A percentile compares a stretch with the other conserved stretches of the same genome.
Evolutionary conservation across 2,888 invertebrate genomes (phyloP).

Genomic region (Geotrupes spiniger): DNA sequence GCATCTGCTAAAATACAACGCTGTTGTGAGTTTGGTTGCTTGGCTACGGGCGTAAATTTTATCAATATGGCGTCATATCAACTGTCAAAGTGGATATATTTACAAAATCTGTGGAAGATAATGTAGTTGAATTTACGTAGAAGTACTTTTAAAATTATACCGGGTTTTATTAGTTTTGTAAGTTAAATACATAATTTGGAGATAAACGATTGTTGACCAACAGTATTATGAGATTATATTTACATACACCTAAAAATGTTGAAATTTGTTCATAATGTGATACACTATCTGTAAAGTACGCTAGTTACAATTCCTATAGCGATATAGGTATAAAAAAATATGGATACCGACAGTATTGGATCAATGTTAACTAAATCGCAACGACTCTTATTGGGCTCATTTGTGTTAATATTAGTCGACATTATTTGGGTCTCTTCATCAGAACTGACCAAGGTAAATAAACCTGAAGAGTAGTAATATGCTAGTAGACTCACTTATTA

Average conservation of each 20-base stretch:
- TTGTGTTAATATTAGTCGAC: conserved; percentile 86
- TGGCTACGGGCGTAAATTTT: conserved; percentile 10
- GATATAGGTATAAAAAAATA: conserved; percentile 20
- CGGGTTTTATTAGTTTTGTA: background rate
- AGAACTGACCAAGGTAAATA: conserved; percentile 88
- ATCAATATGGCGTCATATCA: conserved; percentile 1
- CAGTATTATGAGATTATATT: too few species aligned
- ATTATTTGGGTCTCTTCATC: conserved; percentile 95
- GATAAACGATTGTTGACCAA: too few species aligned
- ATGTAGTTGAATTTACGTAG: background rate
- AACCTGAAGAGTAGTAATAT: too few species aligned
- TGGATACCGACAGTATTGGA: conserved; percentile 41
- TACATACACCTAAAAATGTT: too few species aligned
- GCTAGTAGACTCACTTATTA: too few species aligned
- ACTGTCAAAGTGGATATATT: conserved; percentile 20
- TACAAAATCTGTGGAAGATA: conserved; percentile 6
- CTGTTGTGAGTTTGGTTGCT: conserved; percentile 17
- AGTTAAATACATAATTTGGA: too few species aligned
- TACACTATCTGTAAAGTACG: background rate
- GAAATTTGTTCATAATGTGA: too few species aligned
- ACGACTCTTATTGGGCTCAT: conserved; percentile 78
- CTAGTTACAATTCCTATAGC: conserved; percentile 17
- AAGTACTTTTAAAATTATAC: conserved; percentile 14
- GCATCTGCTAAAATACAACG: conserved; percentile 4
- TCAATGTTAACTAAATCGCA: conserved; percentile 63